Evolutionary conservation across 2,888 invertebrate species (phyloP), one percentile per base, ranked within the genome.

Genomic region (Crioceris asparagi): DNA sequence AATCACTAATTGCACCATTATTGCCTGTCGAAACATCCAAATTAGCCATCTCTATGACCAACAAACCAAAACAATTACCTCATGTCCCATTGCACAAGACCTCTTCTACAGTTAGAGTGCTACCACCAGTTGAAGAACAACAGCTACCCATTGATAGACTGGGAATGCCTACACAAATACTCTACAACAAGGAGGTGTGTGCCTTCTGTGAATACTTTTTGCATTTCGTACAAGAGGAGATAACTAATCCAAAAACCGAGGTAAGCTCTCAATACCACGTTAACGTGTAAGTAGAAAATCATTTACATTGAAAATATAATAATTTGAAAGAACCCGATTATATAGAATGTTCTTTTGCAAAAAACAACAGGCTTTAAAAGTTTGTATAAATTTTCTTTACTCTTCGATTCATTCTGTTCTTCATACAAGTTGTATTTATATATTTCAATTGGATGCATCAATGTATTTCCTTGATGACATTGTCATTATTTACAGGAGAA

Each of bases 151-250:
- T 72, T 42, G 74, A 74, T 47, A 64, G 49, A 56, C 64, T 67
- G 56, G 65, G n/a, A n/a, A n/a, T 48, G 56, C 67, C 50, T 43
- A 64, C 47, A 49, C 54, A 57, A 37, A 45, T 53, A 12, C 41
- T 55, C 12, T 64, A 62, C 51, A 65, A 62, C 45, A 66, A 72
- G 53, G 57, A 76, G 45, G 59, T 68, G 1, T 90, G 91, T 61
- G 74, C 78, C 17, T 72, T 90, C 59, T 91, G 91, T 57, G 79
- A 88, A 64, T 86, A 85, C 63, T 69, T 85, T 61, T 62, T 90
- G 50, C 85, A 87, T 56, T 83, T 79, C 45, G 52, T 88, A 30
- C 88, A 90, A 58, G 71, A 79, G 34, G 72, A 74, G 12, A 67
- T 87, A 45, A 80, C 83, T 36, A 70, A 76, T 45, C 75, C 78